These are phyloP conservation scores for Irena cyanogastra DNA, from an alignment of 2,113 vertebrate genomes.

Conservation along the genomic window DNA sequence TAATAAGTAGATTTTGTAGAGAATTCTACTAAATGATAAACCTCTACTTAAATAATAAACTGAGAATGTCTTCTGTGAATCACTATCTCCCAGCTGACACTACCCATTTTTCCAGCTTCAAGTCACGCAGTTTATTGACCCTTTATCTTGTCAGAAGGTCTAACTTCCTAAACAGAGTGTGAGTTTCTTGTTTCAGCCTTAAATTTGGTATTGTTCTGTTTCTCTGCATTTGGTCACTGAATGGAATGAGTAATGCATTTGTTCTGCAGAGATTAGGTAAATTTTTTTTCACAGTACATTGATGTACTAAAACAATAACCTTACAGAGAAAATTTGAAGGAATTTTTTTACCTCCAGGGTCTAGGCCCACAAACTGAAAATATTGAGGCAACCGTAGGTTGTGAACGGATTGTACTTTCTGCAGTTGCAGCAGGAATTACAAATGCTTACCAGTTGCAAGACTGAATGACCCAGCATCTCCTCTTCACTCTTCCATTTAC, in stretches of 20 bases:
- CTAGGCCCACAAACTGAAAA: neutral
- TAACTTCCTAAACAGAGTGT: neutral
- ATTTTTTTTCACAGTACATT: neutral
- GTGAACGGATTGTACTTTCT: neutral
- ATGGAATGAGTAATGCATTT: neutral
- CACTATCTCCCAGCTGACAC: neutral
- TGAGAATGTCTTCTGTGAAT: neutral
- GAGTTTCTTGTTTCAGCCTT: neutral
- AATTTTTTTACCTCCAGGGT: neutral
- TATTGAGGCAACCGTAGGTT: neutral
- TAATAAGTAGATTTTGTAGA: neutral
- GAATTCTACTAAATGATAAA: too few relatives aligned
- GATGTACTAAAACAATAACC: neutral
- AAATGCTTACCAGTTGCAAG: neutral
- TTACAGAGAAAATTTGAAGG: neutral
- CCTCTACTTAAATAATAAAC: neutral
- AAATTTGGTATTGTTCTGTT: neutral
- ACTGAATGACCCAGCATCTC: neutral
- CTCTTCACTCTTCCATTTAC: neutral
- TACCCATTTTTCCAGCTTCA: neutral
- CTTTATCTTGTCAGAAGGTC: neutral
- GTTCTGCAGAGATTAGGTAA: neutral
- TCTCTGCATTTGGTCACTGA: neutral
- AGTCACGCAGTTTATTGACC: neutral
- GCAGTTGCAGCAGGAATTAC: neutral